Conservation (phyloP, 2,888 invertebrate species). For the Hirtodrosophila trivittata region DNA sequence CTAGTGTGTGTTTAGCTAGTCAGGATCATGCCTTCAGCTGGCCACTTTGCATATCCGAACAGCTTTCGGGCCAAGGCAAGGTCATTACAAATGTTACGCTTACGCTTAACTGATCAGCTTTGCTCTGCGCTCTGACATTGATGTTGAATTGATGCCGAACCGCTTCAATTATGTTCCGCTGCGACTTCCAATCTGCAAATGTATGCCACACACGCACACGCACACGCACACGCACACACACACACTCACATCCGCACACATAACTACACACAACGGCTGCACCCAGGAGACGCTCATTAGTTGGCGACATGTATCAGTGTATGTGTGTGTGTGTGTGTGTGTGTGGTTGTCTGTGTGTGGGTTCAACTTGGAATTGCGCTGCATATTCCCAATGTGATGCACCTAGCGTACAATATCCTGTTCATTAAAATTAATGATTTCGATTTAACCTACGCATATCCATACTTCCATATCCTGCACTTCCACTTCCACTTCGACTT, state of each 20-base stretch:
- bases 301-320: slow-evolving; percentile 35
- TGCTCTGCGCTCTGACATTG: slow-evolving; percentile 50
- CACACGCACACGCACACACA: slow-evolving; percentile 4
- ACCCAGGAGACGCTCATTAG: slow-evolving; percentile 72
- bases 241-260: background rate
- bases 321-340: slow-evolving; percentile 16
- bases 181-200: slow-evolving; percentile 52
- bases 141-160: slow-evolving; percentile 39
- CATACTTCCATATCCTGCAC: background rate
- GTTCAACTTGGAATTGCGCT: slow-evolving; percentile 13
- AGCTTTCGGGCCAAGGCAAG: slow-evolving; percentile 35
- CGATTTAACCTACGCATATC: slow-evolving; percentile 39
- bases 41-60: slow-evolving; percentile 17
- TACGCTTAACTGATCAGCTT: slow-evolving; percentile 10
- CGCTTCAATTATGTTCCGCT: slow-evolving; percentile 59
- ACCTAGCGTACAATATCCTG: slow-evolving; percentile 53
- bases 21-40: background rate
- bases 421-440: slow-evolving; percentile 77
- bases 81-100: slow-evolving; percentile 52
- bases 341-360: slow-evolving; percentile 6
- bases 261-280: slow-evolving; percentile 4
- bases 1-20: background rate
- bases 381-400: slow-evolving; percentile 51
- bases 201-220: slow-evolving; percentile 16
- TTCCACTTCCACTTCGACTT: no score